Conservation (phyloP, 2,888 invertebrate species). For the Oligia latruncula region DNA sequence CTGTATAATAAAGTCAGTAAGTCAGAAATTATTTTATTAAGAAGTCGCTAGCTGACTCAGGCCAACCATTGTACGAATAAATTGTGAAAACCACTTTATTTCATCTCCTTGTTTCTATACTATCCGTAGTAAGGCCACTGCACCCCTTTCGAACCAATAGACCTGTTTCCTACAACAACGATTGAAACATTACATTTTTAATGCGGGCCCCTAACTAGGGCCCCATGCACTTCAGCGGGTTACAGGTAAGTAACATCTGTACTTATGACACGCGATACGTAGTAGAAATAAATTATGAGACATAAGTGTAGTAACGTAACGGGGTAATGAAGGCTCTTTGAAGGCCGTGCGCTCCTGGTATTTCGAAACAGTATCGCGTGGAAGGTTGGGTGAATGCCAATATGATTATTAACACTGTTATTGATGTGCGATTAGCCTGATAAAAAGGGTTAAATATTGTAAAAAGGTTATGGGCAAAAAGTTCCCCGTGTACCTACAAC, state of each 20-base stretch:
- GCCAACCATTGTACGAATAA: too few species aligned
- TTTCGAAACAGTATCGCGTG: conserved; percentile 11
- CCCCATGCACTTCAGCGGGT: conserved; percentile 54
- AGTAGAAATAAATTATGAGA: conserved; percentile 52
- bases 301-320: conserved; percentile 12
- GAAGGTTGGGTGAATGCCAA: neutral
- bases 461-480: neutral
- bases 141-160: conserved; percentile 71
- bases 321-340: conserved; percentile 23
- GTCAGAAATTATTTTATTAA: too few species aligned
- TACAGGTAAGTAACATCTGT: conserved; percentile 73
- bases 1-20: too few species aligned
- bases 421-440: neutral
- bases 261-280: conserved; percentile 72
- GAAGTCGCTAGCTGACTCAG: neutral
- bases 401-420: conserved; percentile 14
- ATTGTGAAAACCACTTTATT: neutral
- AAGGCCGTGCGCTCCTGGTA: conserved; percentile 41
- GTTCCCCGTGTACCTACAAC: neutral
- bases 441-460: neutral
- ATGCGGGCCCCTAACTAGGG: conserved; percentile 69
- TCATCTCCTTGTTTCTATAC: neutral
- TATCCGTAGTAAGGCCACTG: conserved; percentile 41
- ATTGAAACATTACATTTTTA: conserved; percentile 85
- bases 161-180: conserved; percentile 81